These are phyloP conservation scores for Macrobrachium nipponense DNA, from an alignment of 1,140 invertebrate species.

Conservation along the genomic window DNA sequence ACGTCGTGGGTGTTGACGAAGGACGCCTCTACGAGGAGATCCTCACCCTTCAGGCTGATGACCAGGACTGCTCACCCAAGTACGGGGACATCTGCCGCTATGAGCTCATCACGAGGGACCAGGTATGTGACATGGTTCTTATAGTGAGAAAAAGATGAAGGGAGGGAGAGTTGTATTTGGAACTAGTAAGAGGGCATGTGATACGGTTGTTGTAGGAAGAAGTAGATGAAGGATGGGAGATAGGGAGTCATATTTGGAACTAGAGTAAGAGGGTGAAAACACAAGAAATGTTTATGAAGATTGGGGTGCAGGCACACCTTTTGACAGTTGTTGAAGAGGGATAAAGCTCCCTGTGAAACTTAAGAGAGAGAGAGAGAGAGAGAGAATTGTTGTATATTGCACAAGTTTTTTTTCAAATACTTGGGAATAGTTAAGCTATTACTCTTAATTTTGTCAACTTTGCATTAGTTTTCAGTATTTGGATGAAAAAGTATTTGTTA, in stretches of 20 bases:
- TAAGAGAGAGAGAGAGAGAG: no score
- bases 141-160: neutral
- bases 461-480: no score
- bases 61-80: conserved; percentile 90
- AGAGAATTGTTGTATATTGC: no score
- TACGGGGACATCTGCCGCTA: conserved; percentile 96
- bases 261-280: neutral
- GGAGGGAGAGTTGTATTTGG: neutral
- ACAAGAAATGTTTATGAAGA: no score
- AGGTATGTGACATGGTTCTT: conserved; percentile 13
- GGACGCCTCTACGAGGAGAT: conserved; percentile 90
- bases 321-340: no score
- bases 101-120: conserved; percentile 88
- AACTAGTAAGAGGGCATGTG: neutral
- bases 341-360: no score
- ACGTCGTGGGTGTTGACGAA: conserved; percentile 91
- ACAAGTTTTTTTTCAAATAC: no score
- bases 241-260: neutral
- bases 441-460: no score
- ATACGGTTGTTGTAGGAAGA: neutral
- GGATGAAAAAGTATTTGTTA: no score
- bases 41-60: conserved; percentile 88
- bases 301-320: no score
- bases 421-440: no score
- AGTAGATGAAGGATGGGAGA: neutral